These are phyloP conservation scores for Podarcis cretensis DNA, from an alignment of 2,113 vertebrate species.

Conservation along the genomic window DNA sequence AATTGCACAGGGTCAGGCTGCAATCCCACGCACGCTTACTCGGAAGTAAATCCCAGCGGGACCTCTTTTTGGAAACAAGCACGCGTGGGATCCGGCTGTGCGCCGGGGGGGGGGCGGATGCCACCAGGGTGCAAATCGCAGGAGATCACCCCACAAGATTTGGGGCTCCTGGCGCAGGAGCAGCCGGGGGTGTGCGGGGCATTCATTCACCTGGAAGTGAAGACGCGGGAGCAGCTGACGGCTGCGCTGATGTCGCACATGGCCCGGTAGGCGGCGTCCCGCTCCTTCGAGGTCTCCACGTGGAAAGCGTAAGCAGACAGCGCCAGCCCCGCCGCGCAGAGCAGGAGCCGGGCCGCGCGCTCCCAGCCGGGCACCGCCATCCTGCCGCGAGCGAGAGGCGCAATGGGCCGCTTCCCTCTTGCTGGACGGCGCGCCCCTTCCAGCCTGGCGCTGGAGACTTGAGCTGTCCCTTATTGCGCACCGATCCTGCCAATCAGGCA, in stretches of 20 bases:
- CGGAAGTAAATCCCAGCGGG: neutral
- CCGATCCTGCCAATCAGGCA: neutral
- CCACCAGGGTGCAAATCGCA: neutral
- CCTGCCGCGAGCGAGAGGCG: neutral
- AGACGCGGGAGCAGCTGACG: slow-evolving; percentile 87
- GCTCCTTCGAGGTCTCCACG: slow-evolving; percentile 81
- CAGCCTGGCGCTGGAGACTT: neutral
- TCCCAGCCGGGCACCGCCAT: slow-evolving; percentile 75
- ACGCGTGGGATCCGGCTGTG: neutral
- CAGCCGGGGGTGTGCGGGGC: too few species aligned
- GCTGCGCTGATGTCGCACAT: slow-evolving; percentile 83
- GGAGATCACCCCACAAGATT: fast-evolving
- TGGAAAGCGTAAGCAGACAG: slow-evolving; percentile 84
- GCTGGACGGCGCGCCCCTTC: neutral
- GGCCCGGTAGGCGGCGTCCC: slow-evolving; percentile 77
- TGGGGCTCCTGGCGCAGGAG: neutral
- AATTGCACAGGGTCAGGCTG: neutral
- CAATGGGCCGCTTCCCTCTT: neutral
- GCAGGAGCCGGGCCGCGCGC: slow-evolving; percentile 54
- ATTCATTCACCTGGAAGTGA: slow-evolving; percentile 80
- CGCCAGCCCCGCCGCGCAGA: slow-evolving; percentile 75
- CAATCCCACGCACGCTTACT: neutral
- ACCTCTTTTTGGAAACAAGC: neutral
- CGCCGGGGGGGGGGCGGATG: neutral
- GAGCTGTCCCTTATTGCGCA: neutral